Base-by-base conservation (phyloP, 2,797 vertebrate genomes). In the Eulemur coronatus region DNA sequence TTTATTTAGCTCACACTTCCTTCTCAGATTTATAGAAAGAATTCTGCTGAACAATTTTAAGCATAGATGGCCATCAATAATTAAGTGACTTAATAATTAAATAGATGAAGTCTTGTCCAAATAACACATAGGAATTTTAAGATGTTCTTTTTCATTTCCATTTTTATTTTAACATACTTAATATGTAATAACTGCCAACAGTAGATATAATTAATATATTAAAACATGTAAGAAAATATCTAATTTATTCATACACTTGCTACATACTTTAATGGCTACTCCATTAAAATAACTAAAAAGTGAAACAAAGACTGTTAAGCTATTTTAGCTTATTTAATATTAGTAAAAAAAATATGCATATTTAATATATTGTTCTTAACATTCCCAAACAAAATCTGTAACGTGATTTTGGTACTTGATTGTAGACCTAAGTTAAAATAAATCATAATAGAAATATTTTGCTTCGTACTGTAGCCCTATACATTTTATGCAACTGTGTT, bases 61-160 rank as follows among this genome's bases (percentile, higher is more conserved):
- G n/a, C 46, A 75, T 52, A 81, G 70, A 48, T 70, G 52, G 41
- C 15, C 57, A 78, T 82, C n/a, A 72, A 20, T 81, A 92, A 91
- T 87, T 78, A 87, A 97, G 43, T 81, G 15, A 91, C 70, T 94
- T 91, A 82, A 63, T 90, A 88, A 76, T 95, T 81, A 94, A 96
- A 41, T 69, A 82, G 52, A 61, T 57, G 78, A 91, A 91, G 48
- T 69, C 63, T 63, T 89, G 11, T 72, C 82, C 88, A 96, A 30
- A 91, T 82, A 92, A 72, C 55, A 81, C 61, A 61, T 65, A 84
- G 61, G 59, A 92, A 89, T 85, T 91, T 94, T 87, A 91, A 90
- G 67, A 69, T 87, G 7, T 79, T 82, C 46, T 84, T 97, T 95
- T 92, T 84, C 10, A 67, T 92, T 94, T 92, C 57, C 59, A 72